A percentile compares a stretch with the other conserved stretches of the same genome.
Conservation (phyloP, 1,140 invertebrate species). For the Bombus confusus region DNA sequence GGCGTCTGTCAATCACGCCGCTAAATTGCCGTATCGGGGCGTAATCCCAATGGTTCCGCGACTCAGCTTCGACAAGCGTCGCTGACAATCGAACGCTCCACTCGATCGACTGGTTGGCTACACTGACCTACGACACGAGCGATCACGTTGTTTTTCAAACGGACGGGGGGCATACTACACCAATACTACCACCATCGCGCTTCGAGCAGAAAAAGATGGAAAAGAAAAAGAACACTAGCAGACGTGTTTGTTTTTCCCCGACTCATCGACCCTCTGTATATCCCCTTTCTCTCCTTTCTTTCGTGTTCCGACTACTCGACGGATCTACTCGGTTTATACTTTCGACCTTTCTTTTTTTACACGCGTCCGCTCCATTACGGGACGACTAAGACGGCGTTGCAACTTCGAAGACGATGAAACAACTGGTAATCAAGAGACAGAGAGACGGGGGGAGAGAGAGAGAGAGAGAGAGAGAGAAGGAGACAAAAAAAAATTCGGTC, state of each 20-base stretch:
- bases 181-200: not conserved
- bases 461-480: no score
- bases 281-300: not conserved
- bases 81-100: slow-evolving; percentile 44
- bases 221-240: not conserved
- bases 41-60: slow-evolving; percentile 39
- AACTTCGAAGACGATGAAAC: not conserved
- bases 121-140: slow-evolving; percentile 54
- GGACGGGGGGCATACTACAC: not conserved
- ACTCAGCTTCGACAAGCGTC: slow-evolving; percentile 32
- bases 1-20: slow-evolving; percentile 59
- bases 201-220: not conserved
- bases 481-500: not conserved
- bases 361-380: not conserved
- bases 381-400: not conserved
- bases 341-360: not conserved
- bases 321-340: not conserved
- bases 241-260: slow-evolving; percentile 11
- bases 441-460: not conserved
- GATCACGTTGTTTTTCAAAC: slow-evolving; percentile 9
- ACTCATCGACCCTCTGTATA: not conserved
- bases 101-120: not conserved
- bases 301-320: not conserved
- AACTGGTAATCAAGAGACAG: not conserved
- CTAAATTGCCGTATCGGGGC: slow-evolving; percentile 51